Base-by-base conservation (phyloP, 2,113 vertebrate genomes). In the Trachemys scripta region DNA sequence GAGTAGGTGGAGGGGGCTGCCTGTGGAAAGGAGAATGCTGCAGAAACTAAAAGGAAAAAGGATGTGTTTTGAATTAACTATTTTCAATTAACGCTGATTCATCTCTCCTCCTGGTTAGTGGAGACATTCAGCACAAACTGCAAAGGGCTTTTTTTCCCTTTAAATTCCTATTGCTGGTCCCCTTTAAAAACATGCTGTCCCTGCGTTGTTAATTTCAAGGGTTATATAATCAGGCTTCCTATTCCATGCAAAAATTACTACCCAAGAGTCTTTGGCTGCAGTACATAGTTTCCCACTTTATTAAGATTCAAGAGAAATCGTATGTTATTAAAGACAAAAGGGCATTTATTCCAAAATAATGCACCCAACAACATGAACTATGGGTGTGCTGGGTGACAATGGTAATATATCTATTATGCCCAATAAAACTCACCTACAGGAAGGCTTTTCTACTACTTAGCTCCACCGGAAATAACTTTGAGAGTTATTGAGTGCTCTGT, bases 301-400 rank as follows among this genome's bases (percentile, higher is more conserved):
- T 51, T 38, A 90, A 51, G 75, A 94, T 1, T 1, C 47, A 83
- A 69, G 88, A 93, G 88, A 84, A 92, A 76, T 75, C 31, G 62
- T 79, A 89, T 86, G 81, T 94, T 92, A 83, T 75, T 38, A 85
- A 93, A 92, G 81, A 24, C 95, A 83, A 91, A 94, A 93, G 80
- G 31, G 24, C 5, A 89, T 87, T 92, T 95, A 93, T 87, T 88
- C 95, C 92, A 88, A 82, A 90, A 49, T 84, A 92, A 65, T 3
- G 27, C 9, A 79, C 5, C 31, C 65, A 87, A 93, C 11, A 93
- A 93, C 51, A 72, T 62, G 85, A 72, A 87, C 78, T 82, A 88
- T 87, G 90, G 84, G 76, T 57, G 75, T 81, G 84, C 50, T 54
- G 54, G 81, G 94, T 93, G 94, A 91, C 87, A 95, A 87, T 83